Evolutionary conservation across 2,888 invertebrate species (phyloP), one percentile per base, ranked within the genome.

Genomic region (Cerastis leucographa): DNA sequence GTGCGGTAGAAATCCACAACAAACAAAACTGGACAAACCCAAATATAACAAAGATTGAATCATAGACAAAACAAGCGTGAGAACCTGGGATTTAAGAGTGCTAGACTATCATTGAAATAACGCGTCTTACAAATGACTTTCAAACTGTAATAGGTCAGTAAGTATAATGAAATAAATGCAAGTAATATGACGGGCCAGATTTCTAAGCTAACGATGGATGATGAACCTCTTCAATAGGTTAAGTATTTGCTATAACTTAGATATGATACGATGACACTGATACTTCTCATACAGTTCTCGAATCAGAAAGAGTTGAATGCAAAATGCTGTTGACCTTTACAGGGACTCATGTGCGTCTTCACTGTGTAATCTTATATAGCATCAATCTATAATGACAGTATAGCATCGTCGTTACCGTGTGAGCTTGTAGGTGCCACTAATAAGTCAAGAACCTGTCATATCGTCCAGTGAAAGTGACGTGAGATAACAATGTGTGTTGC

Each of bases 381-480:
- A 74, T 76, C 69, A 81, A 67, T 73, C 67, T 75, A 72, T 88
- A 87, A 88, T 86, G 86, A 80, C 74, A 80, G 74, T 73, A 75
- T 69, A 75, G 74, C 80, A 73, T 71, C 61, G 65, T 71, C 67
- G 81, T 87, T 87, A 84, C 77, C 82, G 77, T 82, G 69, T 71
- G 83, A 83, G 75, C 77, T 81, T 72, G 82, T 80, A 74, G 78
- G 56, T 78, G 75, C 73, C 81, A 85, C 81, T 83, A 84, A 89
- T 85, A 85, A 88, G 87, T 87, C 88, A 89, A 74, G 84, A 83
- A 76, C 77, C 80, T 73, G 81, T 85, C 84, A 87, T 83, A 82
- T 62, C 44, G 67, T 61, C 56, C 69, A 80, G 89, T 86, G 89
- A 91, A 91, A 91, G 90, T 83, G 71, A 80, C 68, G 74, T 79